A percentile compares a stretch with the other conserved stretches of the same genome.
Evolutionary conservation across 35 echinoderm and acorn worm species (phyloP).

Genomic region (Ophioderma brevispina): DNA sequence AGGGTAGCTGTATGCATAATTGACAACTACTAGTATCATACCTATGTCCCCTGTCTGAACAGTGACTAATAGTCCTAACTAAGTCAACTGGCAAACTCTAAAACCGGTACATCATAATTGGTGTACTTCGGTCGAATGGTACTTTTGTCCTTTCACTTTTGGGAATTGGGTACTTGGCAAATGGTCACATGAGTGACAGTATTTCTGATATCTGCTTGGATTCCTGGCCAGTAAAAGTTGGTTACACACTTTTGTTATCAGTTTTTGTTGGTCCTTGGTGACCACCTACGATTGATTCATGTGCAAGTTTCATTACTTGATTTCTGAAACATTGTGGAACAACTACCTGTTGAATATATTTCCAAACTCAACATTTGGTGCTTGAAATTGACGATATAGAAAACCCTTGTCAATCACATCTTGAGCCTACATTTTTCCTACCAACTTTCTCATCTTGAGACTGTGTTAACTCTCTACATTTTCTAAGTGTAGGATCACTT

Average conservation of each 20-base stretch:
- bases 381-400: background rate
- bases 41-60: slow-evolving; percentile 21
- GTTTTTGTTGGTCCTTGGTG: slow-evolving; percentile 42
- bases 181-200: slow-evolving; percentile 23
- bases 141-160: slow-evolving; percentile 8
- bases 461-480: background rate
- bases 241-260: slow-evolving; percentile 70
- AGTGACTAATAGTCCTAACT: slow-evolving; percentile 14
- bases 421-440: background rate
- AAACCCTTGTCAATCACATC: background rate
- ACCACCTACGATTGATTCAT: too few relatives aligned
- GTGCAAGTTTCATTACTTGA: too few relatives aligned
- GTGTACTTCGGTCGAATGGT: slow-evolving; percentile 27
- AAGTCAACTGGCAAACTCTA: slow-evolving; percentile 36
- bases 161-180: background rate
- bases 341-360: background rate
- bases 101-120: slow-evolving; percentile 54
- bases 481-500: background rate
- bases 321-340: too few relatives aligned
- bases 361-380: too few relatives aligned
- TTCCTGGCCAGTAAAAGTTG: too few relatives aligned
- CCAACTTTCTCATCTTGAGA: background rate
- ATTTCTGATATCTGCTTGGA: slow-evolving; percentile 25
- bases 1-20: background rate
- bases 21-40: background rate